Evolutionary conservation across 2,888 invertebrate genomes (phyloP).

Genomic region (Zygaena filipendulae): DNA sequence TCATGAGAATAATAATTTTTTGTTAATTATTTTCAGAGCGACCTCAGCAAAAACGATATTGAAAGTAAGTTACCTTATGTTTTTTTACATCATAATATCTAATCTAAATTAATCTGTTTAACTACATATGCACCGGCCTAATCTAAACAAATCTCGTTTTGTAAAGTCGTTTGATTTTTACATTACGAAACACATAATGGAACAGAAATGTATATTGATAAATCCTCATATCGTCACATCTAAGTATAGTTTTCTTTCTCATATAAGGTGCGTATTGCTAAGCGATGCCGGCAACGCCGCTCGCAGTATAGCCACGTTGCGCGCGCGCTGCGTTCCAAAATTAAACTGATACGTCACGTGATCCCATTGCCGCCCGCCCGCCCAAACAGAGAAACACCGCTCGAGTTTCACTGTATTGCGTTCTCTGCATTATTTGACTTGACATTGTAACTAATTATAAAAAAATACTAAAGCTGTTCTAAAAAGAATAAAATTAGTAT

Average conservation of each 20-base stretch:
- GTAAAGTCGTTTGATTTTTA: too few relatives aligned
- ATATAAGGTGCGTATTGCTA: slow-evolving; percentile 59
- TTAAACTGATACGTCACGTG: slow-evolving; percentile 57
- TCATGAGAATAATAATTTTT: slow-evolving; percentile 52
- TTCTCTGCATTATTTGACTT: slow-evolving; percentile 29
- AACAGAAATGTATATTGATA: too few relatives aligned
- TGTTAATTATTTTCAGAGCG: slow-evolving; percentile 78
- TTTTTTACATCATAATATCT: background rate
- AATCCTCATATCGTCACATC: slow-evolving; percentile 35
- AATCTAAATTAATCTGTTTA: background rate
- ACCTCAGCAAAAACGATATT: slow-evolving; percentile 87
- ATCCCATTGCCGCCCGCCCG: slow-evolving; percentile 53
- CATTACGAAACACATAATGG: too few relatives aligned
- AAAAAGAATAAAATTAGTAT: too few relatives aligned
- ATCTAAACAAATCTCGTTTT: too few relatives aligned
- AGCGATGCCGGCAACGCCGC: slow-evolving; percentile 38
- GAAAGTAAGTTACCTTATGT: slow-evolving; percentile 78
- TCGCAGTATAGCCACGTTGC: slow-evolving; percentile 42
- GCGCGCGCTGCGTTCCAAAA: slow-evolving; percentile 57
- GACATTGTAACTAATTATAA: slow-evolving; percentile 18
- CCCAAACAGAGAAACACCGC: slow-evolving; percentile 66
- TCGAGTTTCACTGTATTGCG: slow-evolving; percentile 56
- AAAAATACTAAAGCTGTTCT: slow-evolving; percentile 11
- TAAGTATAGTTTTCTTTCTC: slow-evolving; percentile 57
- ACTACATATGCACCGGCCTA: too few relatives aligned